Evolutionary conservation across 2,888 invertebrate genomes (phyloP).

Genomic region (Plebejus melissa): DNA sequence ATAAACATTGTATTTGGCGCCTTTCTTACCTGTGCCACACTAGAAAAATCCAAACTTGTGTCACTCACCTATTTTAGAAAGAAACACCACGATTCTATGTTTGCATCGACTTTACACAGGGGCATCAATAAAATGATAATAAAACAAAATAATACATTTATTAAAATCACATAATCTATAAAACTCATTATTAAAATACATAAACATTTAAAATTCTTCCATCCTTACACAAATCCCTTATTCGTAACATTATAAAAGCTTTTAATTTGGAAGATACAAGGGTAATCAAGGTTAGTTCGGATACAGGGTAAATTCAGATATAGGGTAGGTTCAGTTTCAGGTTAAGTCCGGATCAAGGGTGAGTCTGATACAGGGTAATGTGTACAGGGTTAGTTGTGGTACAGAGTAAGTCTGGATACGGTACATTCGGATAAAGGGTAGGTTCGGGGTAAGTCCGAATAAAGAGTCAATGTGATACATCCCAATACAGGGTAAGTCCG

Average conservation of each 20-base stretch:
- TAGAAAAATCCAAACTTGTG: slow-evolving; percentile 69
- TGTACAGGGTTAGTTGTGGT: too few relatives aligned
- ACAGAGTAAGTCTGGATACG: too few relatives aligned
- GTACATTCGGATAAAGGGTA: too few relatives aligned
- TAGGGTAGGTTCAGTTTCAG: too few relatives aligned
- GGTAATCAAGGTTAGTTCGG: background rate
- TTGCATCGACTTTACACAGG: slow-evolving; percentile 32
- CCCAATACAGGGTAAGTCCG: too few relatives aligned
- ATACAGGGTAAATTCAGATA: too few relatives aligned
- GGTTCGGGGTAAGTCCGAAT: too few relatives aligned
- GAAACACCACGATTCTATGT: slow-evolving; percentile 34
- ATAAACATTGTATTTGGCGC: slow-evolving; percentile 41
- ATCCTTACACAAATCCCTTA: background rate
- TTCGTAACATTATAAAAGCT: background rate
- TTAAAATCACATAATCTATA: slow-evolving; percentile 33
- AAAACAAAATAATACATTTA: slow-evolving; percentile 33
- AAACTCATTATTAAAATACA: slow-evolving; percentile 30
- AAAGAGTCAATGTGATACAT: too few relatives aligned
- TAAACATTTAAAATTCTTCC: slow-evolving; percentile 29
- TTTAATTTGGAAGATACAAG: background rate
- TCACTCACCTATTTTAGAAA: slow-evolving; percentile 70
- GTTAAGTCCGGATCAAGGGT: too few relatives aligned
- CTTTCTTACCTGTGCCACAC: slow-evolving; percentile 80
- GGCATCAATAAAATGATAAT: slow-evolving; percentile 36
- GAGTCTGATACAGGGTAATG: too few relatives aligned